Evolutionary conservation across 2,888 invertebrate genomes (phyloP), one percentile per base, ranked within the genome.

Genomic region (Sarcophaga caerulescens): DNA sequence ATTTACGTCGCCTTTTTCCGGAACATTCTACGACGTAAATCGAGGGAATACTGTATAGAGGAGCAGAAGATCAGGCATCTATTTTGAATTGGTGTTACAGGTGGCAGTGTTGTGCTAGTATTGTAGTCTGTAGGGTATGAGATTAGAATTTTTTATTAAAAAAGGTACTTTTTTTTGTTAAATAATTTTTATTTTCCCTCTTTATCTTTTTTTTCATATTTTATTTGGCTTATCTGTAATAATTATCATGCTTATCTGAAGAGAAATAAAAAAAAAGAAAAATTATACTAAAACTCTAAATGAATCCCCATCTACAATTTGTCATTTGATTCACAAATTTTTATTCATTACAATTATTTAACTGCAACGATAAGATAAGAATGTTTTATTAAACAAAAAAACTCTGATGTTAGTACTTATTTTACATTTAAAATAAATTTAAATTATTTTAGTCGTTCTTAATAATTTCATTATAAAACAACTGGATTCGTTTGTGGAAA

Each of bases 361-460:
- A 80, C 10, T 17, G 52, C 52, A 14, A 52, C 23, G 82, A 82
- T 82, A 82, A 82, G 82, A 82, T 82, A 82, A 82, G 14, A 47
- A 52, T 19, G 25, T 65, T 76, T 70, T 65, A 11, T 12, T 45
- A 2, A 47, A 69, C 17, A 70, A 74, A 0, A 25, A 47, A n/a
- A 17, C 1, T 17, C 21, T 60, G 4, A 8, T 21, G 21, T 35
- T 52, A 12, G 52, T 52, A 52, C 5, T 52, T 17, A 14, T 52
- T 52, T 12, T 14, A 52, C 4, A 52, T 3, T 17, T 52, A 52
- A 52, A 52, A 52, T 1, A 52, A 52, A 35, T 35, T 35, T 35
- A 10, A 35, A 35, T 35, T 52, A 52, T 52, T 52, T 52, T 52
- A 52, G 52, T 52, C 0, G 4, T 5, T 4, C 17, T 52, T 17